Evolutionary conservation across 2,113 vertebrate species (phyloP).

Genomic region (Podarcis raffonei): DNA sequence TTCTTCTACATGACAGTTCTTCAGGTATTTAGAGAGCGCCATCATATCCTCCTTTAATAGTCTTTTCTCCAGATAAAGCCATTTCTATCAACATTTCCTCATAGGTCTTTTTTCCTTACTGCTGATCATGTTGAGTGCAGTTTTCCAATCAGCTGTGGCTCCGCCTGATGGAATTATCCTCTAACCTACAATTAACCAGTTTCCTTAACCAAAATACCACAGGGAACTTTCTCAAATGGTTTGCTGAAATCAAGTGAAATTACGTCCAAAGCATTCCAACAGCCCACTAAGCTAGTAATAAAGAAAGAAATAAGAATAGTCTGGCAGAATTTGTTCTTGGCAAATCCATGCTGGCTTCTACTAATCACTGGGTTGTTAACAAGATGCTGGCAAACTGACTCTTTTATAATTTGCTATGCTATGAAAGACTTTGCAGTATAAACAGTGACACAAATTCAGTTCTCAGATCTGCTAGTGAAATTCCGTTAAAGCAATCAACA

Average conservation of each 20-base stretch:
- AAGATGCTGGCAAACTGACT: not conserved
- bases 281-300: no score
- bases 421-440: not conserved
- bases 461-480: not conserved
- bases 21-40: not conserved
- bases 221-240: no score
- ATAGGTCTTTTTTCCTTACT: not conserved
- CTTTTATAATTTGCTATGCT: not conserved
- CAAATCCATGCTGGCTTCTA: not conserved
- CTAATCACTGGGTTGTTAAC: not conserved
- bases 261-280: no score
- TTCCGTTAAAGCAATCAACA: not conserved
- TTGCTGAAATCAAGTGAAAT: no score
- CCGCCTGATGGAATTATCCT: not conserved
- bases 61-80: not conserved
- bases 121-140: not conserved
- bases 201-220: no score
- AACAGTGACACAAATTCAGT: not conserved
- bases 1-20: not conserved
- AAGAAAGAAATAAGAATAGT: not conserved
- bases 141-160: not conserved
- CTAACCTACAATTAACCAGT: not conserved
- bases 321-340: not conserved
- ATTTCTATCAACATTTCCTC: not conserved
- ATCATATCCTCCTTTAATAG: not conserved